Base-by-base conservation (phyloP, 2,797 vertebrate species). In the Sarcoramphus papa region DNA sequence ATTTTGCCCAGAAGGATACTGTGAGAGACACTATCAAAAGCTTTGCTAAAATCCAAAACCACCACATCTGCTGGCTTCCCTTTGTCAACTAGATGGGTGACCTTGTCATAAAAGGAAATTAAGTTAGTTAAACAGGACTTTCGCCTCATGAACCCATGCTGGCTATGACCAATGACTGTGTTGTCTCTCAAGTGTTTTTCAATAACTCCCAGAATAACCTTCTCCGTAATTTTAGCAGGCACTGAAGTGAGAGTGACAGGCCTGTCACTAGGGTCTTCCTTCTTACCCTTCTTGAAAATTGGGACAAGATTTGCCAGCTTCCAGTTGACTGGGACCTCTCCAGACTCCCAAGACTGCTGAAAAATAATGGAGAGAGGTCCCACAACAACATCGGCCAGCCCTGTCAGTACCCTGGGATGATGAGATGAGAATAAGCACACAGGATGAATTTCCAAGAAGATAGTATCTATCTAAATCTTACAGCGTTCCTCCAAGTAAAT, bases 131-230 rank as follows among this genome's bases (percentile, higher is more conserved):
- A 56, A 10, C 8, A 12, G 31, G 63, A 69, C 56, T 48, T 82
- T 35, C 14, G 30, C 25, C 6, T 69, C 2, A 0, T 47, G n/a
- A 69, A 62, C 30, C 8, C 1, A 0, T 54, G 14, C 31, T 82
- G n/a, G 25, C 70, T 83, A 23, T 69, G 48, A 27, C 35, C 30
- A 63, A 28, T 17, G 48, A 76, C 35, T 18, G 6, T 0, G 0
- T 53, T 53, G 33, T 33, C 27, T 69, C 31, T 69, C 25, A 41
- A 76, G 16, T 56, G 48, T 31, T 90, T 62, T 62, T 54, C n/a
- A 54, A 2, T 48, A 82, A 83, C 18, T 76, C 64, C 50, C 18
- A 37, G 43, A 48, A 77, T 47, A 73, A 60, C 2, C 22, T 43
- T 48, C 30, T 93, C 48, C 4, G 2, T 68, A 48, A 62, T 40